Percentiles rank a stretch among this genome's conserved stretches.
Evolutionary conservation across 2,888 invertebrate species (phyloP).

Genomic region (Spisula solida): DNA sequence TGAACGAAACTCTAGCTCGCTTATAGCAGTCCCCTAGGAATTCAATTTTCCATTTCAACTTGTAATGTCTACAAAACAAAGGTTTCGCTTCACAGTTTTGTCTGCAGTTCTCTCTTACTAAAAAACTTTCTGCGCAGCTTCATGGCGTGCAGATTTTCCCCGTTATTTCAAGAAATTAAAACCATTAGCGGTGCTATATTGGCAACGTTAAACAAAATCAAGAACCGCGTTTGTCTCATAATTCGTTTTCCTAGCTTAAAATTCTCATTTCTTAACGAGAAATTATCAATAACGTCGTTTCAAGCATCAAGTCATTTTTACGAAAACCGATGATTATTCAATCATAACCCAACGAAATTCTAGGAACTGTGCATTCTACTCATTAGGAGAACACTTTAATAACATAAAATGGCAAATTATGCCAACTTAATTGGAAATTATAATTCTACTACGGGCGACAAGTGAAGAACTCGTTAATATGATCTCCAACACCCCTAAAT

Average conservation of each 20-base stretch:
- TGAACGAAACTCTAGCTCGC: not conserved
- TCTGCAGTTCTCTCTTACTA: not conserved
- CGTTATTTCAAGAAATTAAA: not conserved
- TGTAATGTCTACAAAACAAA: not conserved
- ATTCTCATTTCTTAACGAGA: not conserved
- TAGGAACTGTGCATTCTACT: not conserved
- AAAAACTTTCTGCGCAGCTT: not conserved
- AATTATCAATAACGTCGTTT: not conserved
- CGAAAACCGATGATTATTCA: not conserved
- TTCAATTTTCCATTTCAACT: not conserved
- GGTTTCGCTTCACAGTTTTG: not conserved
- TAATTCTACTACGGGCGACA: not conserved
- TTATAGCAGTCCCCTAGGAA: not conserved
- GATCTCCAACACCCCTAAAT: not conserved
- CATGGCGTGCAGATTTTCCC: not conserved
- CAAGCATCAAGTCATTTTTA: not conserved
- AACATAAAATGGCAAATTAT: not conserved
- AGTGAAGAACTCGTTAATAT: not conserved
- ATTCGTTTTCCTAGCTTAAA: not conserved
- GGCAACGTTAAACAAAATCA: not conserved
- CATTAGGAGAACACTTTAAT: not conserved
- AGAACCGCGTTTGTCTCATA: not conserved
- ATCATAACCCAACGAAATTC: not conserved
- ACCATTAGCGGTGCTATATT: not conserved
- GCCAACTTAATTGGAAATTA: not conserved